Percentiles rank a stretch among this genome's conserved stretches.
phyloP scores from a whole-genome alignment of 2,797 vertebrate genomes.

The Onychomys arenicola region DNA sequence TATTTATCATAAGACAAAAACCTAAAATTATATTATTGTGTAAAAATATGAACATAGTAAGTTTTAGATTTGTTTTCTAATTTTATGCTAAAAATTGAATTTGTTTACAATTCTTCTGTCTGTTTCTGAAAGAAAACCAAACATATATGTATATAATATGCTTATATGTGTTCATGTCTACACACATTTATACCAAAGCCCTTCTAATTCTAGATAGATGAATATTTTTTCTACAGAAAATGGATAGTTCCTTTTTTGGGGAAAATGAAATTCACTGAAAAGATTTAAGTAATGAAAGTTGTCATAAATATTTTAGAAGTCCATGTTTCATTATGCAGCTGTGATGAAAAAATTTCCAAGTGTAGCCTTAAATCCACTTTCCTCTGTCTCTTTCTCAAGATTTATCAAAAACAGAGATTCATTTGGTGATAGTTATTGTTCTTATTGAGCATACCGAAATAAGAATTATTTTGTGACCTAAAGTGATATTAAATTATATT shows the following conservation, averaged over 20 bases:
- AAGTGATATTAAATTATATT: constrained; percentile 66
- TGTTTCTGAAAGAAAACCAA: neutral
- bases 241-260: neutral
- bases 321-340: constrained; percentile 62
- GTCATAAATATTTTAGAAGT: constrained; percentile 70
- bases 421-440: constrained; percentile 68
- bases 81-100: neutral
- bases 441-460: constrained; percentile 64
- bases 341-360: constrained; percentile 56
- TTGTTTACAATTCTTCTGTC: neutral
- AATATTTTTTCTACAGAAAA: constrained; percentile 18
- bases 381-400: constrained; percentile 60
- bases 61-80: neutral
- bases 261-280: constrained; percentile 62
- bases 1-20: constrained; percentile 29
- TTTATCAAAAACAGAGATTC: constrained; percentile 61
- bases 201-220: neutral
- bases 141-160: neutral
- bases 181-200: neutral
- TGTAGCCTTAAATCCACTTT: constrained; percentile 60
- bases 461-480: constrained; percentile 61
- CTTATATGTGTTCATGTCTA: neutral
- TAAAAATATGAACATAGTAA: neutral
- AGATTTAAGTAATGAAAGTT: constrained; percentile 67
- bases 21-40: neutral